Evolutionary conservation across 92 coral and sea anemone genomes (phyloP).

Genomic region (Palythoa grandis): DNA sequence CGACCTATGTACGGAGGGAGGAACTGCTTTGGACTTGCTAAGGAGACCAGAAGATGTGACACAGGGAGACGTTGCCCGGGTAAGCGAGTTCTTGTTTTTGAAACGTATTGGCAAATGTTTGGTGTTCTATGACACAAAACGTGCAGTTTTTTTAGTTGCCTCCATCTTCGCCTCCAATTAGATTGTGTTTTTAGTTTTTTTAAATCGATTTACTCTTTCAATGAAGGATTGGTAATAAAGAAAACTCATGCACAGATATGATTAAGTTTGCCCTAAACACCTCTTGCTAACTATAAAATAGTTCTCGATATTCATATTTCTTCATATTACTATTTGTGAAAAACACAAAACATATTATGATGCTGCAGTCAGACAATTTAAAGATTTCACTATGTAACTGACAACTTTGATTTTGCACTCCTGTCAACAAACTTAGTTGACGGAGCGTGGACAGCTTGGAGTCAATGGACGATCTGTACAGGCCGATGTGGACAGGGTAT

Average conservation of each 20-base stretch:
- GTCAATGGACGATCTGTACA: background rate
- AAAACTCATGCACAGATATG: no score
- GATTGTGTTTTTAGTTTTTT: no score
- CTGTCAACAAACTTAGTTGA: background rate
- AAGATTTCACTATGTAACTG: background rate
- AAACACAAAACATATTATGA: background rate
- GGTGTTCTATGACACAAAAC: no score
- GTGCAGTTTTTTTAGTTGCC: no score
- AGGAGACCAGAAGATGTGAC: background rate
- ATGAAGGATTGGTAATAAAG: no score
- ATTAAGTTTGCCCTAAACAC: no score
- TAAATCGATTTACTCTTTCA: no score
- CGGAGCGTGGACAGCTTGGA: slow-evolving; percentile 16
- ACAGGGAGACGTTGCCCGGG: slow-evolving; percentile 14
- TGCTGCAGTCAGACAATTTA: background rate
- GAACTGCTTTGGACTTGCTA: background rate
- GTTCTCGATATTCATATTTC: no score
- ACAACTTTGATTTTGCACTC: background rate
- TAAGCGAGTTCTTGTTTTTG: background rate
- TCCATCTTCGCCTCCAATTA: no score
- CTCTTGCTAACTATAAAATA: no score
- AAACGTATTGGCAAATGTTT: no score
- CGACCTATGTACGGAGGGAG: background rate
- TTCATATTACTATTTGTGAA: no score
- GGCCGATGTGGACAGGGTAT: slow-evolving; percentile 4